Percentiles rank a stretch among this genome's conserved stretches.
Conservation (phyloP, 2,113 vertebrate species). For the Chaenocephalus aceratus region DNA sequence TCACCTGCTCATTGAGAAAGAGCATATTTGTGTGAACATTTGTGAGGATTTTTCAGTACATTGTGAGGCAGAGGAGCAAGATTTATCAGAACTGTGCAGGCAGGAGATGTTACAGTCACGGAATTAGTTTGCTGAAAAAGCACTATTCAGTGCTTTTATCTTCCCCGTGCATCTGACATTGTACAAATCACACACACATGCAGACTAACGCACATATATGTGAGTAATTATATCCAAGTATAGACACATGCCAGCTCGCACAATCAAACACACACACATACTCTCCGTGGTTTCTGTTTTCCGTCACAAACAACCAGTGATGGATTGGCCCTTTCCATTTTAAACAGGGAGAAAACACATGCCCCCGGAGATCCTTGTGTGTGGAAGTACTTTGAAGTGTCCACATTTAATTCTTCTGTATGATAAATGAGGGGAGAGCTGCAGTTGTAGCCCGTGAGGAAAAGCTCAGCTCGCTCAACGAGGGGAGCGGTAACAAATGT, state of each 20-base stretch:
- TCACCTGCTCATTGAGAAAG: constrained; percentile 69
- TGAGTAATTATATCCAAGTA: constrained; percentile 37
- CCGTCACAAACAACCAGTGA: constrained; percentile 80
- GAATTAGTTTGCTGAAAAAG: constrained; percentile 64
- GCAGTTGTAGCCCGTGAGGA: constrained; percentile 73
- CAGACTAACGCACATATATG: constrained; percentile 19
- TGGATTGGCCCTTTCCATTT: constrained; percentile 77
- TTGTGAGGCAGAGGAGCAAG: constrained; percentile 32
- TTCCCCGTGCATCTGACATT: constrained; percentile 49
- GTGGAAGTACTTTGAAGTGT: constrained; percentile 82
- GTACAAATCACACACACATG: constrained; percentile 50
- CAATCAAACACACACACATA: constrained; percentile 16
- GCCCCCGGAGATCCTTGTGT: constrained; percentile 76
- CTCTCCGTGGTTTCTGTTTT: constrained; percentile 56
- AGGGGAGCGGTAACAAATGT: constrained; percentile 80
- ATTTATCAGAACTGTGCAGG: constrained; percentile 70
- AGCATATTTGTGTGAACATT: constrained; percentile 73
- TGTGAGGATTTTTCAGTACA: constrained; percentile 49
- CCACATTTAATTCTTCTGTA: constrained; percentile 83
- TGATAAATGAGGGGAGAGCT: constrained; percentile 78
- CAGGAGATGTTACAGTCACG: constrained; percentile 45
- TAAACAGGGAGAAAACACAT: constrained; percentile 78
- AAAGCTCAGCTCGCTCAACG: constrained; percentile 65
- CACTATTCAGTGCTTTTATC: constrained; percentile 60
- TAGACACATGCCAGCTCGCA: constrained; percentile 21